Percentiles rank a stretch among this genome's conserved stretches.
Evolutionary conservation across 2,797 vertebrate genomes (phyloP).

Genomic region (Lemur catta): DNA sequence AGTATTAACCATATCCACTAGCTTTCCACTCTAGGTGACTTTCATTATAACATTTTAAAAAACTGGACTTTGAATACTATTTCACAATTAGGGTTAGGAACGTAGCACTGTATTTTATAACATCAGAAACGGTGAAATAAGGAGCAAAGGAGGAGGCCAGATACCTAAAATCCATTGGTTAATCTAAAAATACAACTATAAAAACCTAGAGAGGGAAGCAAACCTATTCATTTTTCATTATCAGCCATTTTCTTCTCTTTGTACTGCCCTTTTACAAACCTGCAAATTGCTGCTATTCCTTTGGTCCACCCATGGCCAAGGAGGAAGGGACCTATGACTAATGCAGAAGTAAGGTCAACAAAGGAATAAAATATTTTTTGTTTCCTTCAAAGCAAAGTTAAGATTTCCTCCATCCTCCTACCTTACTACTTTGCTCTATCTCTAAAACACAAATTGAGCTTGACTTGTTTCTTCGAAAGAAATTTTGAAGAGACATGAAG

Average conservation of each 20-base stretch:
- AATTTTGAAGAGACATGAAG: constrained; percentile 64
- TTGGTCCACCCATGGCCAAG: not conserved
- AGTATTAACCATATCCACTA: constrained; percentile 22
- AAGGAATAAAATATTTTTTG: constrained; percentile 24
- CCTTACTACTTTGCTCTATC: constrained; percentile 57
- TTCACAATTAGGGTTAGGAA: not conserved
- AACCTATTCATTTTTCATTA: not conserved
- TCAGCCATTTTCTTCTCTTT: constrained; percentile 49
- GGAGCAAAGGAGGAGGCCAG: constrained; percentile 7
- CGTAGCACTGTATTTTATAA: not conserved
- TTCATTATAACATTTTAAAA: not conserved
- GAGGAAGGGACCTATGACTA: constrained; percentile 51
- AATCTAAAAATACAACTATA: constrained; percentile 51
- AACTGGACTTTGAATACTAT: not conserved
- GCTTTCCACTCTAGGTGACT: not conserved
- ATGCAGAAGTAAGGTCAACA: constrained; percentile 55
- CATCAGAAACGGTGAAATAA: constrained; percentile 35
- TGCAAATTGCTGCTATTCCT: constrained; percentile 45
- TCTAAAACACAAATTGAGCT: constrained; percentile 63
- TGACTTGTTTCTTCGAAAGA: constrained; percentile 60
- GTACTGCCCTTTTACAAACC: constrained; percentile 15
- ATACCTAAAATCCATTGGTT: not conserved
- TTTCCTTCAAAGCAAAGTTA: constrained; percentile 27
- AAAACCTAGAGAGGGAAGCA: not conserved
- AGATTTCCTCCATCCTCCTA: constrained; percentile 55